A percentile compares a stretch with the other conserved stretches of the same genome.
Evolutionary conservation across 2,797 vertebrate genomes (phyloP).

Genomic region (Selene dorsalis): DNA sequence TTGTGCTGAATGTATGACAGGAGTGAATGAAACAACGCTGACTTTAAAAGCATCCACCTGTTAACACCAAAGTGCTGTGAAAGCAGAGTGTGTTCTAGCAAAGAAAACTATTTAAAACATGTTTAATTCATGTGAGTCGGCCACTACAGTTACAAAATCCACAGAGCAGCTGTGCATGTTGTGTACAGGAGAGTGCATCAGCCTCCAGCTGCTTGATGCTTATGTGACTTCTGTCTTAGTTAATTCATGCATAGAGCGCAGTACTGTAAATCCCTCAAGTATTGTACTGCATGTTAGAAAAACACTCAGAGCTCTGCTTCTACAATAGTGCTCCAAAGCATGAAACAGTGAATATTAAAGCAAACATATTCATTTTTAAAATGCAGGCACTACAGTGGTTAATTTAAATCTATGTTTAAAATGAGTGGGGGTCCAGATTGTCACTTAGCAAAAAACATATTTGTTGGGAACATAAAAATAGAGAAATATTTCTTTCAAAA

Average conservation of each 20-base stretch:
- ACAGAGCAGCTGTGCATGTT: constrained; percentile 21
- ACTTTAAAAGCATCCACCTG: constrained; percentile 40
- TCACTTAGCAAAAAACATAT: neutral
- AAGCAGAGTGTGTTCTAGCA: constrained; percentile 22
- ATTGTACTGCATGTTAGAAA: constrained; percentile 30
- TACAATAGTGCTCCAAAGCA: constrained; percentile 7
- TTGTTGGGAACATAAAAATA: too few species aligned
- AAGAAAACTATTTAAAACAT: constrained; percentile 51
- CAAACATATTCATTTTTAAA: constrained; percentile 6
- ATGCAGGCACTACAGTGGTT: neutral
- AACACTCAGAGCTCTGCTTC: constrained; percentile 6
- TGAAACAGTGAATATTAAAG: constrained; percentile 4
- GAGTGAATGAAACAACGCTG: constrained; percentile 28
- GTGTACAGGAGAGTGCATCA: constrained; percentile 41
- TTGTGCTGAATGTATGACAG: constrained; percentile 9
- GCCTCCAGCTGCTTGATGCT: constrained; percentile 44
- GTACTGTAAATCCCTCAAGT: constrained; percentile 43
- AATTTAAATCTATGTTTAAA: constrained; percentile 2
- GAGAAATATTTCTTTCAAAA: too few species aligned
- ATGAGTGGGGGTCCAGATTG: neutral
- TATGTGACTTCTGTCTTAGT: constrained; percentile 43
- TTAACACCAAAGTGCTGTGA: constrained; percentile 22
- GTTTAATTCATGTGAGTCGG: constrained; percentile 64
- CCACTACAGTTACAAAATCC: constrained; percentile 19
- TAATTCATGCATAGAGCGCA: constrained; percentile 50